Evolutionary conservation across 2,113 vertebrate genomes (phyloP).

Genomic region (Rhabdornis inornatus): DNA sequence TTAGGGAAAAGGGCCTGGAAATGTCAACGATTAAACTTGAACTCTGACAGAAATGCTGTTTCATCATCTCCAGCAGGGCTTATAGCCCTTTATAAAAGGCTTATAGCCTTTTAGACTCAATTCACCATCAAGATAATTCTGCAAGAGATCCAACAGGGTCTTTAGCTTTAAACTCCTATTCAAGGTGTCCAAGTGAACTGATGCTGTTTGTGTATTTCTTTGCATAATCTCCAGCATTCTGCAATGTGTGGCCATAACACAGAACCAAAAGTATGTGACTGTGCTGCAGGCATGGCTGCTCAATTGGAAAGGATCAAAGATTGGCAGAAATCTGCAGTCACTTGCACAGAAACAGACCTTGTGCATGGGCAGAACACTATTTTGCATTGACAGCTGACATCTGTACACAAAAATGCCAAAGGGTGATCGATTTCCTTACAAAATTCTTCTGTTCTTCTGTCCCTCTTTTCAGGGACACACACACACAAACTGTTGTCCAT

Average conservation of each 20-base stretch:
- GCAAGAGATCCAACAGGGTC: background rate
- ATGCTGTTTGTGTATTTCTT: background rate
- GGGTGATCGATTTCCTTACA: fast-evolving
- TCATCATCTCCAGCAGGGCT: background rate
- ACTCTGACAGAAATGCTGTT: background rate
- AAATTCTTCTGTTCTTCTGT: background rate
- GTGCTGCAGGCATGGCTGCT: background rate
- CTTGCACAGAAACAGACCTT: background rate
- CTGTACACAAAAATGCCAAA: background rate
- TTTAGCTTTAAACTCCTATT: background rate
- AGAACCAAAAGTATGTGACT: background rate
- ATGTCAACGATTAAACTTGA: background rate
- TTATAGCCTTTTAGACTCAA: background rate
- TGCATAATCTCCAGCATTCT: background rate
- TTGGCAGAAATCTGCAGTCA: background rate
- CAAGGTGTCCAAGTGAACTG: background rate
- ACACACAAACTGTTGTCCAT: background rate
- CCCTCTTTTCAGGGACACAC: background rate
- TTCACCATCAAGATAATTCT: background rate
- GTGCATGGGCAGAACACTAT: background rate
- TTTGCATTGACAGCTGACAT: background rate
- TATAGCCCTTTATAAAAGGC: too few species aligned
- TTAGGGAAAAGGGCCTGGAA: background rate
- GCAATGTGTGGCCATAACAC: fast-evolving
- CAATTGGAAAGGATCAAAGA: background rate